Conservation (phyloP, 2,797 vertebrate species). For the Octomys mimax region DNA sequence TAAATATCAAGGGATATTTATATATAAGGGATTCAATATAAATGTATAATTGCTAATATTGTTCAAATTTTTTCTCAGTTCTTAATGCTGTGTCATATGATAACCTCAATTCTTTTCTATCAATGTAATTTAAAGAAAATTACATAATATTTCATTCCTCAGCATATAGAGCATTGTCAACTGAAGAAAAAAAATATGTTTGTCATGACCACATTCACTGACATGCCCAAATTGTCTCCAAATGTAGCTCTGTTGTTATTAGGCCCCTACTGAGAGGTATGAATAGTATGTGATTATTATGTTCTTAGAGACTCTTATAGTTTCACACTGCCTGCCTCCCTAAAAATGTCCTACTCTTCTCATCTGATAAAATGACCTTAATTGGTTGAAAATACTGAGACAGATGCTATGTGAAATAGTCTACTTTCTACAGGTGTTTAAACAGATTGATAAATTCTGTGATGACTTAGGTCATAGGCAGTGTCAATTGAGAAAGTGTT, state of each 20-base stretch:
- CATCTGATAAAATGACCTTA: background rate
- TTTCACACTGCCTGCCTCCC: background rate
- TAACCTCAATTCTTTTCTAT: background rate
- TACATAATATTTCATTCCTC: background rate
- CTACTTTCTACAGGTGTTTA: background rate
- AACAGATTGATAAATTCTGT: background rate
- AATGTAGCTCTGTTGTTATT: background rate
- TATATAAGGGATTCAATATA: background rate
- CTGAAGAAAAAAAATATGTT: background rate
- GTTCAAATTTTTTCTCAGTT: background rate
- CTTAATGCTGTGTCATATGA: background rate
- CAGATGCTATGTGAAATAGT: background rate
- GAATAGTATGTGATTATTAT: background rate
- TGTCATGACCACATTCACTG: background rate
- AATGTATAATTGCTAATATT: background rate
- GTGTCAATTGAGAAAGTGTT: background rate
- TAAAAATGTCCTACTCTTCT: background rate
- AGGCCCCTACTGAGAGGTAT: background rate
- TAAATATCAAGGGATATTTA: no score
- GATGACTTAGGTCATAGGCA: background rate
- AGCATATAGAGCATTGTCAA: background rate
- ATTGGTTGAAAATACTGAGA: background rate
- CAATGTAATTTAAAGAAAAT: constrained; percentile 7
- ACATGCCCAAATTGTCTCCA: background rate
- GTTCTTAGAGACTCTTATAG: background rate